Conservation (phyloP, 2,888 invertebrate species). For the Papilio demoleus region DNA sequence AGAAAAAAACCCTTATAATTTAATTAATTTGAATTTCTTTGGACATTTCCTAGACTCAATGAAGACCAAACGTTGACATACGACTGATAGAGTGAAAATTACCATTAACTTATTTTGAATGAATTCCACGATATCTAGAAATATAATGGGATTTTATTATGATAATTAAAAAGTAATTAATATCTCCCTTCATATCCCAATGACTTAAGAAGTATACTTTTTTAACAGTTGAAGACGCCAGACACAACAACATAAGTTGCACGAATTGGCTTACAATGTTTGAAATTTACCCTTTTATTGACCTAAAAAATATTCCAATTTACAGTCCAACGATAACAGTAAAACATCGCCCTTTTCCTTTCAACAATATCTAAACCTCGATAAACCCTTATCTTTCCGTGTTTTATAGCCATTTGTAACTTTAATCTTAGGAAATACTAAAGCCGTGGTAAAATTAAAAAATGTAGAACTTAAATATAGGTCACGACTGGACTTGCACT, state of each 20-base stretch:
- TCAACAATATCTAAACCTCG: neutral
- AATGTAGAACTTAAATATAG: constrained; percentile 15
- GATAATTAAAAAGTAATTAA: neutral
- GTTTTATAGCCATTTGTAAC: neutral
- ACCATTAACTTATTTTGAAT: neutral
- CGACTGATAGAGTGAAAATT: neutral
- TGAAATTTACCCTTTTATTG: neutral
- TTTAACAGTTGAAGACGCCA: neutral
- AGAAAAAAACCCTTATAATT: neutral
- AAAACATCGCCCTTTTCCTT: neutral
- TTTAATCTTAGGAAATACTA: neutral
- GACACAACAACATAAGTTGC: neutral
- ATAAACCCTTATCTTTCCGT: constrained; percentile 1
- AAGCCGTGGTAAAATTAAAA: constrained; percentile 6
- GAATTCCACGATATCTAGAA: neutral
- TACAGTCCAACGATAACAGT: neutral
- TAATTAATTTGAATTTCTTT: neutral
- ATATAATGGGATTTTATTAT: neutral
- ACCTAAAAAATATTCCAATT: neutral
- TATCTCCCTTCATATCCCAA: neutral
- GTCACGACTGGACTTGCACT: constrained; percentile 17
- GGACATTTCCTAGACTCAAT: neutral
- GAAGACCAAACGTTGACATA: neutral
- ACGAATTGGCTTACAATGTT: neutral
- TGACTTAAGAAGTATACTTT: neutral